Percentiles rank a stretch among this genome's conserved stretches.
phyloP scores from a whole-genome alignment of 2,888 invertebrate species.

The Chymomyza procnemis region DNA sequence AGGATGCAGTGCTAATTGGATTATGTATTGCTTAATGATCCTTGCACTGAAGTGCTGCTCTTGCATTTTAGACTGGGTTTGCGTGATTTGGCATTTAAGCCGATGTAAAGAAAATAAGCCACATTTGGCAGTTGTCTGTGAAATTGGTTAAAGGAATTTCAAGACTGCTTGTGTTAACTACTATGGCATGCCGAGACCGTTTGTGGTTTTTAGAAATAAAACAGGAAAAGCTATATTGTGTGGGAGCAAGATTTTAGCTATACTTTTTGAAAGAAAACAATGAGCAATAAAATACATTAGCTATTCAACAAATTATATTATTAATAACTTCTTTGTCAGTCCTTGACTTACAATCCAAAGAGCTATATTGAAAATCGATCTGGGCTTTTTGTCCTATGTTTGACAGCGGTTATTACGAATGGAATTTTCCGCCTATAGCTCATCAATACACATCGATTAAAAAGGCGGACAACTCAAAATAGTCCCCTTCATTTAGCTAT shows the following conservation, averaged over 20 bases:
- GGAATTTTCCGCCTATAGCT: not conserved
- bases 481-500: not conserved
- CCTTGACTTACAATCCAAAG: too few relatives aligned
- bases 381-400: too few relatives aligned
- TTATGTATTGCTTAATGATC: slow-evolving; percentile 68
- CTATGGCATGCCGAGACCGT: slow-evolving; percentile 26
- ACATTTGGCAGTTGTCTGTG: slow-evolving; percentile 39
- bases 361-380: too few relatives aligned
- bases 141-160: slow-evolving; percentile 36
- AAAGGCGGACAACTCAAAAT: not conserved
- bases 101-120: slow-evolving; percentile 13
- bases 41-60: slow-evolving; percentile 33
- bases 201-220: slow-evolving; percentile 33
- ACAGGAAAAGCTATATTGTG: slow-evolving; percentile 39
- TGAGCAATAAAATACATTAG: too few relatives aligned
- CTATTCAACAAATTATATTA: too few relatives aligned
- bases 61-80: slow-evolving; percentile 12
- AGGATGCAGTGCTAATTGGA: slow-evolving; percentile 65
- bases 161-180: slow-evolving; percentile 36
- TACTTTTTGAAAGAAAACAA: too few relatives aligned
- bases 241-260: too few relatives aligned
- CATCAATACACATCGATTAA: slow-evolving; percentile 27
- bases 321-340: too few relatives aligned
- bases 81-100: slow-evolving; percentile 50
- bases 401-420: too few relatives aligned